Base-by-base conservation (phyloP, 1,140 invertebrate genomes). In the Dendrolimus kikuchii region DNA sequence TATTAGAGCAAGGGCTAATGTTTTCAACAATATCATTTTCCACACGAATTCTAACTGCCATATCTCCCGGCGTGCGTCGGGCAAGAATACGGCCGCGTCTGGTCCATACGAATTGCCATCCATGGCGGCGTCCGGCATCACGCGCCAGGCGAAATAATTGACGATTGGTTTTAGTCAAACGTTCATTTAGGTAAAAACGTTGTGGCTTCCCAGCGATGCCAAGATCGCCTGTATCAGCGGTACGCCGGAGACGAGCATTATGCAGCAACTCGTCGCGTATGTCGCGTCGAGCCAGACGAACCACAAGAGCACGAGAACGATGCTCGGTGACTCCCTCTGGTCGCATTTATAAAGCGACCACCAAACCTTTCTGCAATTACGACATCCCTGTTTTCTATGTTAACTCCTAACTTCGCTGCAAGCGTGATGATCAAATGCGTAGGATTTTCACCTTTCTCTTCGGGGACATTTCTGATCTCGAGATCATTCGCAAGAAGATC, bases 151-250 rank as follows among this genome's bases (percentile, higher is more conserved):
- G 49, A 55, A 62, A 62, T 4, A 62, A 48, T 40, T 51, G 44
- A 1, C 55, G 47, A 38, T 62, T 62, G 7, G 7, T 10, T 45
- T 52, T 54, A 7, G 60, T 62, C 4, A 62, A 42, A 6, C 55
- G 42, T 7, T 62, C 60, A 37, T 62, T 62, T 5, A 62, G 10
- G 49, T 62, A 62, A 40, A 62, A 51, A 5, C 59, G 51, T 2
- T 9, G 4, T 0, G 50, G 51, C 5, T 46, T 38, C 6, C 40
- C 56, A 6, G 51, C 1, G 4, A 60, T 23, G 23, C 23, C 42
- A 2, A 54, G 44, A 10, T 46, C 54, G 4, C 36, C 59, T 2
- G 59, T 40, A 7, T 40, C 53, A 2, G 49, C 42, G n/a, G 38
- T 49, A 5, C 49, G 49, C n/a, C 48, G 42, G 5, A 46, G 38